Base-by-base conservation (phyloP, 2,888 invertebrate species). In the Spialia ferax region DNA sequence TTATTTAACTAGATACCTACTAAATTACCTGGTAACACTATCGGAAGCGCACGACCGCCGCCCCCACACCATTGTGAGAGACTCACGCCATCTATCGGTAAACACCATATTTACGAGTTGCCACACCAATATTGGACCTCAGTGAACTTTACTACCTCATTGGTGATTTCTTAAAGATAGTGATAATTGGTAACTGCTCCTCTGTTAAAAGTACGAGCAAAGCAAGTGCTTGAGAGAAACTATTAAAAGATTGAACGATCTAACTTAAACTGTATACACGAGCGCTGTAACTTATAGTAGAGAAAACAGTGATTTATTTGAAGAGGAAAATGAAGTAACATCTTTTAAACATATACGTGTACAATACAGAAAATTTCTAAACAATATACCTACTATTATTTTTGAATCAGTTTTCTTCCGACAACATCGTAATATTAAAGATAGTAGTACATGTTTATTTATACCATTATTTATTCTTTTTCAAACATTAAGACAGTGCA, bases 1-100 rank as follows among this genome's bases (percentile, higher is more conserved):
- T 42, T 15, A 54, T 55, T 23, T 55, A 18, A 26, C 45, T n/a
- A 18, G n/a, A 52, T 20, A 32, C n/a, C n/a, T n/a, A n/a, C 50
- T 56, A 56, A 64, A 56, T 57, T 45, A 64, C 26, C 64, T 57
- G 64, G 64, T 38, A 65, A 65, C 60, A 66, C 54, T 61, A 55
- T 61, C 54, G 61, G 60, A 66, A 54, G 73, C 76, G 74, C 72
- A 63, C 67, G 65, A 57, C 73, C 48, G 66, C 80, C 87, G 87
- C 89, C 88, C 84, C 85, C 89, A 78, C 84, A 69, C 85, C 75
- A 87, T 88, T 88, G 88, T 88, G 74, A 73, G 73, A 73, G 63
- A 69, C 67, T 74, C 76, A 78, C 76, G 81, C 81, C 85, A 81
- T 83, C 85, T 84, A 79, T 77, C 81, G 80, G 69, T 73, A 63